phyloP scores from a whole-genome alignment of 2,888 invertebrate species.

The Synergus japonicus region DNA sequence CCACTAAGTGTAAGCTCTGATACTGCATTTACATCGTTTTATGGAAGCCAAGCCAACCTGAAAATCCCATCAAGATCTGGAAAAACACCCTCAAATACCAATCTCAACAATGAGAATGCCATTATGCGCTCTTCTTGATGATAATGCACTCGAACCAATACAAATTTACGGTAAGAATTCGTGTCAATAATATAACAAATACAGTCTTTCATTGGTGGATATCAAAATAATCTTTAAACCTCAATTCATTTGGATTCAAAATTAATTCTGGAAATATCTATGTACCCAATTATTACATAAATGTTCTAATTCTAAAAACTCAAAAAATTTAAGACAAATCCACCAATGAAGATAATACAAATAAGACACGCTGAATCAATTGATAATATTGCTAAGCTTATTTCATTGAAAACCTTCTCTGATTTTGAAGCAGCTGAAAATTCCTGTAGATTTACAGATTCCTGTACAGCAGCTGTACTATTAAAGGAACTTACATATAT shows the following conservation, averaged over 20 bases:
- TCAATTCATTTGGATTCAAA: neutral
- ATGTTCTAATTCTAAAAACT: neutral
- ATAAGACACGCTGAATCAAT: neutral
- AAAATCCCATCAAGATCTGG: slow-evolving; percentile 62
- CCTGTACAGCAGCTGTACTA: too few relatives aligned
- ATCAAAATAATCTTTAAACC: neutral
- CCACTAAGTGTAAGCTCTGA: slow-evolving; percentile 79
- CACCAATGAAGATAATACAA: neutral
- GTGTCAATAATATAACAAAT: slow-evolving; percentile 4
- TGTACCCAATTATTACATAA: neutral
- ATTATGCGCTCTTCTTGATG: slow-evolving; percentile 58
- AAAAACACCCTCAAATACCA: slow-evolving; percentile 57
- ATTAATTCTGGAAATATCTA: neutral
- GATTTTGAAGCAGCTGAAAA: neutral
- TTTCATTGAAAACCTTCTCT: slow-evolving; percentile 29
- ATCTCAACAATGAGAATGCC: slow-evolving; percentile 50
- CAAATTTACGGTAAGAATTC: slow-evolving; percentile 9
- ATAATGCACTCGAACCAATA: slow-evolving; percentile 5
- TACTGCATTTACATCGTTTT: slow-evolving; percentile 80
- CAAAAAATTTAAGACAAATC: neutral
- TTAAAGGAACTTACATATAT: too few relatives aligned
- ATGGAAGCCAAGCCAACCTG: slow-evolving; percentile 78
- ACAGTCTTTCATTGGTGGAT: slow-evolving; percentile 22
- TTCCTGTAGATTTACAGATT: too few relatives aligned
- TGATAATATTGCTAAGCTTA: slow-evolving; percentile 26